Percentiles rank a stretch among this genome's conserved stretches.
Conservation (phyloP, 1,140 invertebrate genomes). For the Drosophila paulistorum region DNA sequence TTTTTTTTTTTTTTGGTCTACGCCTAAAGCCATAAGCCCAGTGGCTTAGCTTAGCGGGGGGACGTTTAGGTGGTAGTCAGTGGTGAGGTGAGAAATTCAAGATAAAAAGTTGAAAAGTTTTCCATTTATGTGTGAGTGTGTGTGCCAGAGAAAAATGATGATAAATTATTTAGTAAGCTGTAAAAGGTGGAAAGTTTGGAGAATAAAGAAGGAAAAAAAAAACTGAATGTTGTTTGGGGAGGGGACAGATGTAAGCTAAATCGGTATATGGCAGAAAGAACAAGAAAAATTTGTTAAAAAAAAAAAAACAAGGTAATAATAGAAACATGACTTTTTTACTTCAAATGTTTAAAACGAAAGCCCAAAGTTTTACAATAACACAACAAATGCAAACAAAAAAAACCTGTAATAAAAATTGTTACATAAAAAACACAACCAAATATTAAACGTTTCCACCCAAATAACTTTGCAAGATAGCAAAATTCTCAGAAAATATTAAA, state of each 20-base stretch:
- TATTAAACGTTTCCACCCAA: neutral
- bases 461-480: too few relatives aligned
- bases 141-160: slow-evolving; percentile 11
- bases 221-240: neutral
- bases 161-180: slow-evolving; percentile 22
- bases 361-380: slow-evolving; percentile 23
- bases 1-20: slow-evolving; percentile 23
- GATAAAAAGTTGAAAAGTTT: slow-evolving; percentile 21
- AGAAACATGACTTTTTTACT: slow-evolving; percentile 13
- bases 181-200: neutral
- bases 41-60: slow-evolving; percentile 57
- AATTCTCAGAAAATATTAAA: too few relatives aligned
- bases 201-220: neutral
- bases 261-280: neutral
- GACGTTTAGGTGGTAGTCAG: neutral
- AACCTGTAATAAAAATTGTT: neutral
- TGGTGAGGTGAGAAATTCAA: slow-evolving; percentile 18
- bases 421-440: neutral
- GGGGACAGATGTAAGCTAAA: slow-evolving; percentile 14
- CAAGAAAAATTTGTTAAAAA: neutral
- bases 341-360: neutral
- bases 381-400: neutral
- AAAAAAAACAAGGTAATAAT: neutral
- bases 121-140: slow-evolving; percentile 4
- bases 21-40: slow-evolving; percentile 39